Base-by-base conservation (phyloP, 2,113 vertebrate species). In the Microtus richardsoni region DNA sequence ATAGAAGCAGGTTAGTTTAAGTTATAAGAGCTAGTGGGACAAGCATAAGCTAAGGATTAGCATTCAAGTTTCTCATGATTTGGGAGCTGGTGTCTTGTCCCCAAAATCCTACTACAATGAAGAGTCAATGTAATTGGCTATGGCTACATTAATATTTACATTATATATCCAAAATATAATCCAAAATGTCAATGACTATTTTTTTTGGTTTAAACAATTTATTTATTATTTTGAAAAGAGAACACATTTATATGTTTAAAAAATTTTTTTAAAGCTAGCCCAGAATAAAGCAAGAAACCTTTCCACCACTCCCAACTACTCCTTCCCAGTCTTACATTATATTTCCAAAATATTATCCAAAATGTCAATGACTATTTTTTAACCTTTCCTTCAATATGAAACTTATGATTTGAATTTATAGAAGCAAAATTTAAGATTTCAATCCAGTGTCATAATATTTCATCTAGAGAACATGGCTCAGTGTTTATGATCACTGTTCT, bases 181-280 rank as follows among this genome's bases (percentile, higher is more conserved):
- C 26, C 26, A 75, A 93, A 95, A 52, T 91, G 41, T 62, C 21
- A 96, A 47, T 73, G 19, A 24, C 9, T 90, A 47, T 39, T 26
- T 62, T 19, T 89, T 82, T n/a, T n/a, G n/a, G 75, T 26, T 91
- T 66, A 58, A 80, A 62, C 1, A 28, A 47, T 66, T n/a, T 58
- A 49, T 62, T 77, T 68, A 54, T 93, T 90, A 54, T 95, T 89
- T 60, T 91, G 74, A 54, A 77, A 87, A 78, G 24, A 36, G 75
- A 84, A 24, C 62, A n/a, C 39, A 75, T 64, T 89, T 41, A 19
- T 22, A 49, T 68, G 30, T 47, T 78, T 95, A n/a, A n/a, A 94
- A 92, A 93, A 64, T n/a, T 19, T 22, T 58, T 41, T 47, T 66
- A 64, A 70, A 74, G 58, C 52, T 21, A 68, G n/a, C 26, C 24